Conservation (phyloP, 2,113 vertebrate genomes). For the Semnornis frantzii region DNA sequence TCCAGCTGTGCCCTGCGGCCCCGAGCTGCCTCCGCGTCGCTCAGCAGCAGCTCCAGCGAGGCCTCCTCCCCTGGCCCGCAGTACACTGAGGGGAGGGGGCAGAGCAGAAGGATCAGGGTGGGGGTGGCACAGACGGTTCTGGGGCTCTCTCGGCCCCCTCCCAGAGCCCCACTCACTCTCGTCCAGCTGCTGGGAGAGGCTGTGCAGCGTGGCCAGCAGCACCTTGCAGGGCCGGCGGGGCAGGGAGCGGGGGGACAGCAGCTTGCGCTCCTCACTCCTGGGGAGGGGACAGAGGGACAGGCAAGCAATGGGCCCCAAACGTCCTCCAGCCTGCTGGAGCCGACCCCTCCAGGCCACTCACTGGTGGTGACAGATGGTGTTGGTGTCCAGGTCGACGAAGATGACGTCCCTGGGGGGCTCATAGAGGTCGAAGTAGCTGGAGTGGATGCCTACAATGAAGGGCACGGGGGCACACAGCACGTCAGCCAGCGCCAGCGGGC, state of each 20-base stretch:
- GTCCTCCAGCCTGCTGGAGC: neutral
- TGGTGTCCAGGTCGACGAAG: slow-evolving; percentile 94
- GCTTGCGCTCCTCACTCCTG: slow-evolving; percentile 80
- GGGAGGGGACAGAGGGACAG: neutral
- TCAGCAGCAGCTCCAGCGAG: slow-evolving; percentile 89
- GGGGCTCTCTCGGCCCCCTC: neutral
- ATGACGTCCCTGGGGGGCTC: slow-evolving; percentile 90
- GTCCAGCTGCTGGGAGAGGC: slow-evolving; percentile 88
- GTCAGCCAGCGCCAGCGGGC: slow-evolving; percentile 91
- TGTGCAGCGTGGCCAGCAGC: slow-evolving; percentile 81
- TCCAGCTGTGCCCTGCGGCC: slow-evolving; percentile 90
- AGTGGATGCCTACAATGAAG: slow-evolving; percentile 96
- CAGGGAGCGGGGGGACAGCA: slow-evolving; percentile 81
- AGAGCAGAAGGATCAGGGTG: neutral
- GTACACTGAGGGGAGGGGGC: slow-evolving; percentile 76
- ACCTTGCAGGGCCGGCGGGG: slow-evolving; percentile 89
- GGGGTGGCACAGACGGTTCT: neutral
- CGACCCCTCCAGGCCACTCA: neutral
- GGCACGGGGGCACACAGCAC: slow-evolving; percentile 94
- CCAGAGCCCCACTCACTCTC: slow-evolving; percentile 80
- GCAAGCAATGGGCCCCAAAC: too few relatives aligned
- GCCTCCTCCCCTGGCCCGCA: slow-evolving; percentile 88
- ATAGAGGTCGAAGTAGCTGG: slow-evolving; percentile 94
- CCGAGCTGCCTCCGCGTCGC: slow-evolving; percentile 88
- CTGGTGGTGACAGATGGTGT: slow-evolving; percentile 94